Percentiles rank a stretch among this genome's conserved stretches.
These are phyloP conservation scores for Neosilurus hyrtlii DNA, from an alignment of 2,797 vertebrate genomes.

Conservation along the genomic window DNA sequence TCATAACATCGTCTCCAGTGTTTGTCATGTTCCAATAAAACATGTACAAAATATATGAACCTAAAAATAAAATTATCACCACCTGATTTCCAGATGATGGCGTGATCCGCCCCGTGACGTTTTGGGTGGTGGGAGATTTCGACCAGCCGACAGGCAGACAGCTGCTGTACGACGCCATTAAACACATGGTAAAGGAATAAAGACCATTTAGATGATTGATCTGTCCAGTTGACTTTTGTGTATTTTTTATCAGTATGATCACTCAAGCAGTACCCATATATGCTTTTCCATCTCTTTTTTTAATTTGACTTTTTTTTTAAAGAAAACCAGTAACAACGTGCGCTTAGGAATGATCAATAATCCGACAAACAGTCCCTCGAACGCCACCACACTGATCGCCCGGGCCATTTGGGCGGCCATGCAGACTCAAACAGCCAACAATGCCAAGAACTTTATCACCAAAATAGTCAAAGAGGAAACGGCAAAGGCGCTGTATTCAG, in stretches of 20 bases:
- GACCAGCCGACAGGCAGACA: constrained; percentile 88
- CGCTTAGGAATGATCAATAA: constrained; percentile 93
- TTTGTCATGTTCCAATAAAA: neutral
- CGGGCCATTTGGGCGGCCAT: constrained; percentile 92
- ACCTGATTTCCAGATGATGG: constrained; percentile 80
- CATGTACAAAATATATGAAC: neutral
- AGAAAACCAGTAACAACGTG: constrained; percentile 96
- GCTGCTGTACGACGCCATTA: constrained; percentile 92
- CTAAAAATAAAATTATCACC: neutral
- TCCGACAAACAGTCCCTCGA: constrained; percentile 71
- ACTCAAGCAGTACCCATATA: neutral
- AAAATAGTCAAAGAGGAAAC: constrained; percentile 93
- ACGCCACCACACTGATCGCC: constrained; percentile 73
- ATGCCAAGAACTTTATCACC: constrained; percentile 98
- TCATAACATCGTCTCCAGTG: neutral
- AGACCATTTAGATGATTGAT: neutral
- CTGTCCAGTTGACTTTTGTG: neutral
- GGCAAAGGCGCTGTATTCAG: constrained; percentile 76
- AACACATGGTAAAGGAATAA: constrained; percentile 82
- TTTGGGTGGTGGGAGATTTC: constrained; percentile 97
- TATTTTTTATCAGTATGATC: neutral
- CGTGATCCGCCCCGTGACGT: constrained; percentile 92
- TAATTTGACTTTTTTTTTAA: too few relatives aligned
- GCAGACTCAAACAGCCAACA: constrained; percentile 89
- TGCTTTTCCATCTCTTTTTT: too few relatives aligned